Evolutionary conservation across 1,140 invertebrate species (phyloP).

Genomic region (Catajapyx aquilonaris): DNA sequence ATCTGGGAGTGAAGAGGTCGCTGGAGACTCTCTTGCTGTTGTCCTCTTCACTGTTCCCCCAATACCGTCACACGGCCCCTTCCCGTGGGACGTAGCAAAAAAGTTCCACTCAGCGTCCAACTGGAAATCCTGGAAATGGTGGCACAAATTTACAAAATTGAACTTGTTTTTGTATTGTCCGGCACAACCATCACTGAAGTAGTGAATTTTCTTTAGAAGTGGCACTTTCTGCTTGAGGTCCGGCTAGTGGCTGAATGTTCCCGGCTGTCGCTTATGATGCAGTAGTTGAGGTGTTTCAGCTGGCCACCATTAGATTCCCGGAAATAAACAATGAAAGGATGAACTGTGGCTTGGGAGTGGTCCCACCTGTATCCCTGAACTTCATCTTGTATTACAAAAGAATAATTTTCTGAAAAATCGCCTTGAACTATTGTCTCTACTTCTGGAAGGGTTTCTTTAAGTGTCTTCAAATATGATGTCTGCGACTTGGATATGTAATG

Average conservation of each 20-base stretch:
- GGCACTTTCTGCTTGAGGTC: background rate
- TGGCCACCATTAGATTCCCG: background rate
- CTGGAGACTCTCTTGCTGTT: background rate
- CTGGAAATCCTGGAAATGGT: background rate
- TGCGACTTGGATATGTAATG: background rate
- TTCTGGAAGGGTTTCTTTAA: background rate
- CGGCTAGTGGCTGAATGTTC: background rate
- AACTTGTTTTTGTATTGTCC: background rate
- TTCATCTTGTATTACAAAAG: constrained; percentile 12
- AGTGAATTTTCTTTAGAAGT: background rate
- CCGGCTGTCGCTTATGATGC: background rate
- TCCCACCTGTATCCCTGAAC: constrained; percentile 11
- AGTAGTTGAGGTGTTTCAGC: background rate
- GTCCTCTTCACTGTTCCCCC: background rate
- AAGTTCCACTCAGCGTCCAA: background rate
- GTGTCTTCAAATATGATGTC: background rate
- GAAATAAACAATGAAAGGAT: constrained; percentile 11
- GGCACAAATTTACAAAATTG: constrained; percentile 1
- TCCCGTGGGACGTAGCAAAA: constrained; percentile 1
- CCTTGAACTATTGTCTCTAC: background rate
- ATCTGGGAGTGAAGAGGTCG: background rate
- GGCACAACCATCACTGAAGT: background rate
- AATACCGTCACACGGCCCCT: constrained; percentile 1
- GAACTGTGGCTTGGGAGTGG: constrained; percentile 12
- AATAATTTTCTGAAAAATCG: constrained; percentile 15